Evolutionary conservation across 2,797 vertebrate genomes (phyloP).

Genomic region (Etheostoma nigrum): DNA sequence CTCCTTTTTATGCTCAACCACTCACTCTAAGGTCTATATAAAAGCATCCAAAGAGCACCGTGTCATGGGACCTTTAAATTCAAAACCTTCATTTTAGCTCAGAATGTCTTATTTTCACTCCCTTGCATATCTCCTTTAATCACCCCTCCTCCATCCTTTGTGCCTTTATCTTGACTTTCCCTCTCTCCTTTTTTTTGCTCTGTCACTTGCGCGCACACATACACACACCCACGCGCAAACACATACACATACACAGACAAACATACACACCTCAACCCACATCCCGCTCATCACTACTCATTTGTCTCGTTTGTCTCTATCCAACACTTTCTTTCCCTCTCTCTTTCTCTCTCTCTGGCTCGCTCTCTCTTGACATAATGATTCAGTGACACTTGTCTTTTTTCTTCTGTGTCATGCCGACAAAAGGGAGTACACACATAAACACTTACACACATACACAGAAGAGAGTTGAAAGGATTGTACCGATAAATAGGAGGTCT

Average conservation of each 20-base stretch:
- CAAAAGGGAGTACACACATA: conserved; percentile 23
- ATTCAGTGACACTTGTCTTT: conserved; percentile 67
- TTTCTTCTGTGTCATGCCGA: conserved; percentile 43
- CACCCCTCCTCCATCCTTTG: conserved; percentile 4
- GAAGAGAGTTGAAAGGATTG: conserved; percentile 6
- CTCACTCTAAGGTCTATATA: background rate
- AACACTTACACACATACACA: conserved; percentile 12
- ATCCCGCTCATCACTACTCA: conserved; percentile 54
- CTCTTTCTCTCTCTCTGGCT: conserved; percentile 25
- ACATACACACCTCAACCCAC: conserved; percentile 42
- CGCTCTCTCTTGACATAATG: conserved; percentile 42
- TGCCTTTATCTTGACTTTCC: conserved; percentile 17
- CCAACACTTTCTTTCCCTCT: conserved; percentile 27
- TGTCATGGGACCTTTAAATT: background rate
- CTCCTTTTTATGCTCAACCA: background rate
- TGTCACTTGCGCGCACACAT: conserved; percentile 10
- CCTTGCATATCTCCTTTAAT: conserved; percentile 1
- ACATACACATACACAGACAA: conserved; percentile 28
- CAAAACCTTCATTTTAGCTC: background rate
- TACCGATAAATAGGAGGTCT: conserved; percentile 21
- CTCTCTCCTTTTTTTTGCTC: background rate
- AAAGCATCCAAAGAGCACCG: too few relatives aligned
- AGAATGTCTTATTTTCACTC: background rate
- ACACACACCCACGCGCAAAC: conserved; percentile 3
- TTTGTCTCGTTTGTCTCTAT: conserved; percentile 45